Evolutionary conservation across 2,113 vertebrate species (phyloP).

Genomic region (Stigmatopora argus): DNA sequence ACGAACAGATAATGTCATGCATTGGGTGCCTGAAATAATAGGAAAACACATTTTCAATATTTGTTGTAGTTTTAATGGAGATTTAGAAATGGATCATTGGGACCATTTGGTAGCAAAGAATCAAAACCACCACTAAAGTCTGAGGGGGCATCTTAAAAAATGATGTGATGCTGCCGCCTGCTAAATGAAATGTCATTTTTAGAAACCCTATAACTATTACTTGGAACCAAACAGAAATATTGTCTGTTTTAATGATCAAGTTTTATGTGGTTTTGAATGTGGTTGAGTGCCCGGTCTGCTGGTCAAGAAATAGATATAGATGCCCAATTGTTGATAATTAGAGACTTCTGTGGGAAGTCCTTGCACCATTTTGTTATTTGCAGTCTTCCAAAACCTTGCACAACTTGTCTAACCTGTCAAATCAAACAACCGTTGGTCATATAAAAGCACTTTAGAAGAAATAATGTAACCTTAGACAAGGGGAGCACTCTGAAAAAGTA

Average conservation of each 20-base stretch:
- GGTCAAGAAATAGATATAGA: neutral
- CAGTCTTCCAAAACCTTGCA: neutral
- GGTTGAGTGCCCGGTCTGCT: neutral
- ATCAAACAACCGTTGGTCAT: neutral
- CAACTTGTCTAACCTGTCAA: neutral
- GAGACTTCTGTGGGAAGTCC: neutral
- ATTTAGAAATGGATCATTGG: neutral
- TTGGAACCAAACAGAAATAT: neutral
- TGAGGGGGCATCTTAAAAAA: constrained; percentile 11
- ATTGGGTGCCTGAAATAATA: neutral
- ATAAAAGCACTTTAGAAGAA: neutral
- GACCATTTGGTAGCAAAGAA: neutral
- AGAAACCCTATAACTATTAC: neutral
- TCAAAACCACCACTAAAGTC: constrained; percentile 25
- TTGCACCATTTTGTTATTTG: neutral
- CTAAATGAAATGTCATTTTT: constrained; percentile 22
- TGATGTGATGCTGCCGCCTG: neutral
- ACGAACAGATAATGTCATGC: neutral
- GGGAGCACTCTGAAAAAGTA: too few species aligned
- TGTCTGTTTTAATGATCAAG: neutral
- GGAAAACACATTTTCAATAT: neutral
- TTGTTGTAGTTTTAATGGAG: neutral
- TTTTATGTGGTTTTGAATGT: neutral
- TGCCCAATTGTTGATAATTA: neutral
- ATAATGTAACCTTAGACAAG: too few species aligned